Percentiles rank a stretch among this genome's conserved stretches.
Conservation (phyloP, 2,797 vertebrate species). For the Malurus splendens region DNA sequence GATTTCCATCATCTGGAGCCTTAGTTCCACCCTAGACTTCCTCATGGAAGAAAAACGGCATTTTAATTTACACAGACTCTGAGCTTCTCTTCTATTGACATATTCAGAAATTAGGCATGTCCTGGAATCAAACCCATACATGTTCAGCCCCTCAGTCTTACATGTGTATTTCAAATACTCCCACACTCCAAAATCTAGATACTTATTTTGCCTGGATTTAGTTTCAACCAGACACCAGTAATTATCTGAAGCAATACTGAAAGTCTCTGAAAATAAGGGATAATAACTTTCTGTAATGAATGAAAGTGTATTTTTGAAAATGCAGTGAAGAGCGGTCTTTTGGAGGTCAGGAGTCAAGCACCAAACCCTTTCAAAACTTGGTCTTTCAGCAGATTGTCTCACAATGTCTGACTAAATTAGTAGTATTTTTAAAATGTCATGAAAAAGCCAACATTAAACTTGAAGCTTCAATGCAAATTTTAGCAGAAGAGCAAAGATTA, state of each 20-base stretch:
- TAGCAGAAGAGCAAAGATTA: not conserved
- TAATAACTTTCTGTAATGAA: not conserved
- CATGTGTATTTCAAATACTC: not conserved
- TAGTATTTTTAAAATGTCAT: not conserved
- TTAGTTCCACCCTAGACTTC: not conserved
- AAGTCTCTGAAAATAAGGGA: not conserved
- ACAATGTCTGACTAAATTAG: not conserved
- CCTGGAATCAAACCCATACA: not conserved
- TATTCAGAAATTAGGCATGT: not conserved
- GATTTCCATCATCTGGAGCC: not conserved
- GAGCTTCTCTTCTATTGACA: not conserved
- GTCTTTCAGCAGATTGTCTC: not conserved
- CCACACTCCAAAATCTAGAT: not conserved
- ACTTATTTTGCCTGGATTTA: not conserved
- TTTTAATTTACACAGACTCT: not conserved
- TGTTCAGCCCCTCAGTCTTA: not conserved
- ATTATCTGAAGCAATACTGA: not conserved
- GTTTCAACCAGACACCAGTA: not conserved
- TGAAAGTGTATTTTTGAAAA: not conserved
- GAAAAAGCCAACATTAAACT: not conserved
- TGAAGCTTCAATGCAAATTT: not conserved
- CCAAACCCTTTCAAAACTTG: not conserved
- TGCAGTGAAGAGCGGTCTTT: not conserved
- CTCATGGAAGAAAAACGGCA: not conserved
- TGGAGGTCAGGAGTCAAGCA: not conserved